Base-by-base conservation (phyloP, 2,888 invertebrate genomes). In the Acutogordius australiensis region DNA sequence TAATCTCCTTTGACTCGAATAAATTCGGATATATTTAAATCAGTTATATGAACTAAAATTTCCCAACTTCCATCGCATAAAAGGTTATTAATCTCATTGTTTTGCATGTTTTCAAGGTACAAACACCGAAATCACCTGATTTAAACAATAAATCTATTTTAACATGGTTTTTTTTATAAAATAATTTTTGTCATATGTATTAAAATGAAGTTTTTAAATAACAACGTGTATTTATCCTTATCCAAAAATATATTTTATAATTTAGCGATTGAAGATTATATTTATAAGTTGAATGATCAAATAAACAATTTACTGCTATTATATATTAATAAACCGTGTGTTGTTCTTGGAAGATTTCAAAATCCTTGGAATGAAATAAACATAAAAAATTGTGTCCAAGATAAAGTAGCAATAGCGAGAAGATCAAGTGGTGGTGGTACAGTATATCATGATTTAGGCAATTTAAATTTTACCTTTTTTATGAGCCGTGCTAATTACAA, bases 1-100 rank as follows among this genome's bases (percentile, higher is more conserved):
- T n/a, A 23, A 4, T 51, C 51, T 21, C 51, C 51, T 23, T 51
- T 51, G 4, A 51, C 51, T 23, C 51, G 8, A 4, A 51, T n/a
- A 8, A 4, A 4, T 51, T 51, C 51, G 8, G 51, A n/a, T 23
- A 51, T 23, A 51, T 51, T 26, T 51, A 51, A 4, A 51, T 51
- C 51, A n/a, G 51, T 51, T 8, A 23, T 23, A 23, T 13, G 8
- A 51, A 51, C 23, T n/a, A 51, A 4, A 4, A 51, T 51, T 51
- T 51, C 51, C 51, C 51, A 51, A 51, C 51, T 51, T n/a, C 51
- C 51, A 51, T 51, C 51, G 23, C 51, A 51, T 51, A 51, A n/a
- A 4, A 51, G 23, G 23, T 51, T 51, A n/a, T n/a, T n/a, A n/a
- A n/a, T n/a, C n/a, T n/a, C n/a, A n/a, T n/a, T n/a, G n/a, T n/a